Percentiles rank a stretch among this genome's conserved stretches.
phyloP scores from a whole-genome alignment of 2,113 vertebrate species.

The Trachemys scripta region DNA sequence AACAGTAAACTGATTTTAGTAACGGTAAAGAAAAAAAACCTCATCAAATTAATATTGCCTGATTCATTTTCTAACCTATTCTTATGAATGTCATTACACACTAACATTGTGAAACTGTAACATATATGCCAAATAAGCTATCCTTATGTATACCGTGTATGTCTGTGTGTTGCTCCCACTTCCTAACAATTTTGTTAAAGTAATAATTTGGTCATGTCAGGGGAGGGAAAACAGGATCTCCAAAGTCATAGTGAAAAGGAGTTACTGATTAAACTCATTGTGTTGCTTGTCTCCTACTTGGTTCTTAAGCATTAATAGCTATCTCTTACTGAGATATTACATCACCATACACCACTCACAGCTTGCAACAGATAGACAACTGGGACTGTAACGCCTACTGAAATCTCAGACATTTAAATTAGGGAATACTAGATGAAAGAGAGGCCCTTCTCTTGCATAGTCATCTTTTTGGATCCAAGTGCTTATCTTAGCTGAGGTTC shows the following conservation, averaged over 20 bases:
- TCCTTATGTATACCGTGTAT: background rate
- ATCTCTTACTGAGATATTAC: constrained; percentile 10
- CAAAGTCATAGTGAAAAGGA: constrained; percentile 6
- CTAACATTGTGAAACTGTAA: background rate
- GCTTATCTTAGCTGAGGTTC: background rate
- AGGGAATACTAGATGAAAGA: background rate
- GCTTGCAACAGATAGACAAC: background rate
- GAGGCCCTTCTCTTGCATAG: background rate
- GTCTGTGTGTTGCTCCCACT: constrained; percentile 5
- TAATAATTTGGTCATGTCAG: constrained; percentile 31
- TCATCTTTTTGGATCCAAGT: background rate
- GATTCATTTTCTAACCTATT: constrained; percentile 38
- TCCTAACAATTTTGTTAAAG: constrained; percentile 32
- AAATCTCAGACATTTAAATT: background rate
- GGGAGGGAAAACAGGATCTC: background rate
- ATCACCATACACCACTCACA: background rate
- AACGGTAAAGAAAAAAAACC: background rate
- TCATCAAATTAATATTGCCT: constrained; percentile 7
- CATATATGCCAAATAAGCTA: background rate
- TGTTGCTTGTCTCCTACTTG: background rate
- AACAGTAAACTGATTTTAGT: constrained; percentile 41
- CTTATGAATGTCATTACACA: background rate
- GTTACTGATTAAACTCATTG: constrained; percentile 30
- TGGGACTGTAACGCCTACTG: background rate
- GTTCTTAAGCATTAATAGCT: background rate